Percentiles rank a stretch among this genome's conserved stretches.
Evolutionary conservation across 2,797 vertebrate genomes (phyloP).

Genomic region (Scomberomorus guttatus): DNA sequence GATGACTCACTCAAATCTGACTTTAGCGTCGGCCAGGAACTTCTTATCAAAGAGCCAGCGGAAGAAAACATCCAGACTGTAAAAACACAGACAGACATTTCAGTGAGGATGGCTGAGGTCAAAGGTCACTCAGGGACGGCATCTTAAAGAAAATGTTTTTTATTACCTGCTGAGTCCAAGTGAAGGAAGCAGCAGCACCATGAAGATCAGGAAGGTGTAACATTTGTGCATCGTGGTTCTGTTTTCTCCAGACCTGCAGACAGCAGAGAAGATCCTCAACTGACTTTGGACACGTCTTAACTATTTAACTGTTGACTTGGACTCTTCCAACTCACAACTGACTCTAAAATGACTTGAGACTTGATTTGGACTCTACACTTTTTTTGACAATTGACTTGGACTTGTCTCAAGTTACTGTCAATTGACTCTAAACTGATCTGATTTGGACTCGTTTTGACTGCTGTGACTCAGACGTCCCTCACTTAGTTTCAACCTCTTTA

Average conservation of each 20-base stretch:
- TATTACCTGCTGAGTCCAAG: slow-evolving; percentile 95
- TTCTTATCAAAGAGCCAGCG: slow-evolving; percentile 98
- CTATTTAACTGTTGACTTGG: too few relatives aligned
- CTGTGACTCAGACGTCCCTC: too few relatives aligned
- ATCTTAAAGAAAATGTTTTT: rapidly evolving
- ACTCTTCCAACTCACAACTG: too few relatives aligned
- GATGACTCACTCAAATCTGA: slow-evolving; percentile 94
- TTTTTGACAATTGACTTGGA: not conserved
- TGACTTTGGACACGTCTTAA: too few relatives aligned
- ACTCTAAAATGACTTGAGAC: too few relatives aligned
- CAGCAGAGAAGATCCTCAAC: not conserved
- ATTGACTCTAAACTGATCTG: not conserved
- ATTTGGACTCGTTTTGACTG: too few relatives aligned
- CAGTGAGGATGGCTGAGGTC: not conserved
- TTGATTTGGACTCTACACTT: too few relatives aligned
- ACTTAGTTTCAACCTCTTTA: too few relatives aligned
- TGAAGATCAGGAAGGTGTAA: slow-evolving; percentile 98
- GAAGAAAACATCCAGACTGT: slow-evolving; percentile 96
- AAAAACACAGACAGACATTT: slow-evolving; percentile 18
- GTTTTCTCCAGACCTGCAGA: slow-evolving; percentile 93
- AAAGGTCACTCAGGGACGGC: not conserved
- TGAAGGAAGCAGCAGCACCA: slow-evolving; percentile 96
- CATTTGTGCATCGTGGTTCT: slow-evolving; percentile 98
- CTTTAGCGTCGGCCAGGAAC: slow-evolving; percentile 90
- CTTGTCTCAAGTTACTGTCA: too few relatives aligned